Conservation (phyloP, 2,113 vertebrate genomes). For the Tichodroma muraria region DNA sequence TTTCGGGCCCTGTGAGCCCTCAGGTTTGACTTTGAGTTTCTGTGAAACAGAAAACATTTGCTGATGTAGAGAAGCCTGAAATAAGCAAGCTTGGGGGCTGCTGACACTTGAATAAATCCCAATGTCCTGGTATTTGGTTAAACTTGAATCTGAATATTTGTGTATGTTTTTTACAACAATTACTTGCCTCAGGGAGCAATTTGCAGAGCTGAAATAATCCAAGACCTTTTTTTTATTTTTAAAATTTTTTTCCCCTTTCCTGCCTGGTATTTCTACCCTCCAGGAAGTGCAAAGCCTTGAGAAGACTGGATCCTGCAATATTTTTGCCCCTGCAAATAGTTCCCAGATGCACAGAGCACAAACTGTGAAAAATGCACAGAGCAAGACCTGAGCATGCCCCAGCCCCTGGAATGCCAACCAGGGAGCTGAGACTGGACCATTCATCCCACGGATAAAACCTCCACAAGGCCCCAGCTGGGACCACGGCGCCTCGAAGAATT, state of each 20-base stretch:
- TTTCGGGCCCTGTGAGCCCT: neutral
- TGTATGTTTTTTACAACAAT: conserved; percentile 9
- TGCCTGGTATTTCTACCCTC: neutral
- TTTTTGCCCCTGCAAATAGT: conserved; percentile 13
- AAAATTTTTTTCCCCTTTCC: too few species aligned
- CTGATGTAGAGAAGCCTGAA: conserved; percentile 9
- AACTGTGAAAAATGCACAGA: neutral
- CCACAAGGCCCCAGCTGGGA: neutral
- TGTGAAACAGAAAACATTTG: neutral
- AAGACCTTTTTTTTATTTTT: neutral
- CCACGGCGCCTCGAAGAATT: accelerated
- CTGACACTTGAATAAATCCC: conserved; percentile 38
- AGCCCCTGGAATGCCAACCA: neutral
- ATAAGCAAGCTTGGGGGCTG: conserved; percentile 13
- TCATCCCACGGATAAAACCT: neutral
- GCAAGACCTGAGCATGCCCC: neutral
- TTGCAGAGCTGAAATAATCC: conserved; percentile 45
- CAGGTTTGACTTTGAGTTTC: neutral
- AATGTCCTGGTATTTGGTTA: conserved; percentile 38
- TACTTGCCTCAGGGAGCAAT: conserved; percentile 31
- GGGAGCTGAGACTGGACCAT: neutral
- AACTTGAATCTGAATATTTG: conserved; percentile 39
- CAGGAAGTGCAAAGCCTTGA: neutral
- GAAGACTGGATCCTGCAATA: neutral
- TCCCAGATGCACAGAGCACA: neutral